Evolutionary conservation across 2,888 invertebrate species (phyloP).

Genomic region (Lepidonotus clava): DNA sequence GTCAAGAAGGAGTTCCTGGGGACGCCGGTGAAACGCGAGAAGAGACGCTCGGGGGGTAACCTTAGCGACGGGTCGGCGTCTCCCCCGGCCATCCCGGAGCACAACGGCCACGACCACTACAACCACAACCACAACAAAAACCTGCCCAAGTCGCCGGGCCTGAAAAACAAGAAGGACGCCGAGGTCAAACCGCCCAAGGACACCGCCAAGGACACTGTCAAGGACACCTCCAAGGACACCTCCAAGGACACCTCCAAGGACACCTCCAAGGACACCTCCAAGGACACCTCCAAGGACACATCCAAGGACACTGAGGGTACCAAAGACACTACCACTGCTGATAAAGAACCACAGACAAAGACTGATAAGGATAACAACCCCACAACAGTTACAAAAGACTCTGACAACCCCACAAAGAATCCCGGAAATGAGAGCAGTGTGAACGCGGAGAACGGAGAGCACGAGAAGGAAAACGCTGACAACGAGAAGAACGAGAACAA

Average conservation of each 20-base stretch:
- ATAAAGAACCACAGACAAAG: too few species aligned
- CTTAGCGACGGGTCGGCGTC: slow-evolving; percentile 17
- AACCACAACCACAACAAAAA: neutral
- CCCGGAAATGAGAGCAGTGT: neutral
- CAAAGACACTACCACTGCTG: neutral
- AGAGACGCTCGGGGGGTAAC: neutral
- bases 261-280: too few species aligned
- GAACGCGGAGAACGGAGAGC: slow-evolving; percentile 26
- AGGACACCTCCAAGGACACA: too few species aligned
- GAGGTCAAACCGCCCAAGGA: too few species aligned
- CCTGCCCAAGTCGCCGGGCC: neutral
- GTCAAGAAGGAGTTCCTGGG: slow-evolving; percentile 35
- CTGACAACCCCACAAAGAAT: too few species aligned
- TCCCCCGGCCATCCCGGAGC: slow-evolving; percentile 26
- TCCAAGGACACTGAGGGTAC: too few species aligned
- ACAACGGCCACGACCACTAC: neutral
- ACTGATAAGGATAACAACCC: too few species aligned
- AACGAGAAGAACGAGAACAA: slow-evolving; percentile 47
- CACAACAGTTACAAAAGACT: too few species aligned
- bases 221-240: too few species aligned
- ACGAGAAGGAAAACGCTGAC: neutral
- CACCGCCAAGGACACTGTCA: too few species aligned
- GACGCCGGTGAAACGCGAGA: slow-evolving; percentile 24
- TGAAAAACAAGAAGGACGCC: neutral
- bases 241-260: too few species aligned